A percentile compares a stretch with the other conserved stretches of the same genome.
These are phyloP conservation scores for Drosophila nigricruria DNA, from an alignment of 2,888 invertebrate genomes.

Conservation along the genomic window DNA sequence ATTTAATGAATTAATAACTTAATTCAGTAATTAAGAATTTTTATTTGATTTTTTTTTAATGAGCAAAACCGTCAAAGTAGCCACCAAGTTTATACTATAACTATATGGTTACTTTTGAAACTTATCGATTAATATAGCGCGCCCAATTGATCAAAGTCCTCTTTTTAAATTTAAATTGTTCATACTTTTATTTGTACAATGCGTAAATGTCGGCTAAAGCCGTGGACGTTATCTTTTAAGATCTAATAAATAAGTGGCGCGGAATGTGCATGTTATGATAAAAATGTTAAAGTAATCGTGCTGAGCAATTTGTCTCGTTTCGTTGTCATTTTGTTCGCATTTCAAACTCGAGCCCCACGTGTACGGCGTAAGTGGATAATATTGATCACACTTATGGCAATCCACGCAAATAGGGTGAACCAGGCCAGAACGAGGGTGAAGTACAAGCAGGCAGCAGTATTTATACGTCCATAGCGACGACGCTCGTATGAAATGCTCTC, in stretches of 20 bases:
- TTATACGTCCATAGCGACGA: slow-evolving; percentile 89
- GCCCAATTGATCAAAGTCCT: background rate
- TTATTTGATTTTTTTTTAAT: background rate
- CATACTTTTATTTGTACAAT: slow-evolving; percentile 74
- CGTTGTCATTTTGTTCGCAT: slow-evolving; percentile 14
- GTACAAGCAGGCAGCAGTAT: slow-evolving; percentile 90
- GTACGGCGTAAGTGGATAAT: slow-evolving; percentile 86
- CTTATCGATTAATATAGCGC: slow-evolving; percentile 1
- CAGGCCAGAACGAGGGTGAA: slow-evolving; percentile 89
- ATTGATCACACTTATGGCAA: slow-evolving; percentile 86
- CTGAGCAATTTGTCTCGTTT: slow-evolving; percentile 24
- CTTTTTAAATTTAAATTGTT: slow-evolving; percentile 29
- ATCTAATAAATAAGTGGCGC: slow-evolving; percentile 62
- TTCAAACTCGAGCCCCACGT: slow-evolving; percentile 78
- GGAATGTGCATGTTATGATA: slow-evolving; percentile 47
- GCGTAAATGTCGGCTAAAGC: slow-evolving; percentile 54
- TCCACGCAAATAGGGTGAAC: slow-evolving; percentile 87
- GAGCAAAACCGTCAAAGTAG: background rate
- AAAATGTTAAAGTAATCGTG: slow-evolving; percentile 45
- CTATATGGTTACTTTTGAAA: background rate
- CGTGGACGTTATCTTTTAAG: slow-evolving; percentile 55
- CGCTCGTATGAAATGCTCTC: slow-evolving; percentile 88
- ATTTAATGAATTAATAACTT: background rate
- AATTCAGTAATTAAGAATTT: background rate
- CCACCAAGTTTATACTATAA: too few relatives aligned